Evolutionary conservation across 2,797 vertebrate species (phyloP), one percentile per base, ranked within the genome.

Genomic region (Muraenolepis orangiensis): DNA sequence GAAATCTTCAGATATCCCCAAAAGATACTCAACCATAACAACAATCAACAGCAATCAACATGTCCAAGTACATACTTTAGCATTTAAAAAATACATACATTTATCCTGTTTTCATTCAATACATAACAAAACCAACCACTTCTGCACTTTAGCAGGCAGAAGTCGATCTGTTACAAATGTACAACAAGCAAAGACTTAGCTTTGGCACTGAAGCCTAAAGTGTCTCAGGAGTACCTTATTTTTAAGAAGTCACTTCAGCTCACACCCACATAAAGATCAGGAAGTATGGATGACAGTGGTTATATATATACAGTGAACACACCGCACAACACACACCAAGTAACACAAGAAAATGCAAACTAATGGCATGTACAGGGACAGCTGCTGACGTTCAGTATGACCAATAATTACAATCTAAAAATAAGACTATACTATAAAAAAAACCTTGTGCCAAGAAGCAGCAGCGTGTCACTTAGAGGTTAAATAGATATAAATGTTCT

Each of bases 301-400:
- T 64, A 64, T 64, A 64, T 64, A n/a, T n/a, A n/a, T 64, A 26
- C 57, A 23, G 57, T 64, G 57, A 64, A 64, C n/a, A 64, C 57
- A 57, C 51, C 20, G 20, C 51, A 57, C n/a, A 57, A 57, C n/a
- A 16, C 16, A 20, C 46, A 57, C 20, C 1, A 64, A 26, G 57
- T 26, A 11, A 64, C 8, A 13, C 23, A 23, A n/a, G 7, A 26
- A 64, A 64, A 64, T n/a, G 57, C 57, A 64, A 64, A 64, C 10
- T 26, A 26, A 64, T 64, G 57, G 57, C 57, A 64, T 64, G 57
- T 23, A 64, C 8, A 26, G 57, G 11, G 23, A 64, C 57, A 23
- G 57, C 57, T 11, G 57, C 57, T 26, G 57, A 64, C 23, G 26
- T 26, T 23, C 18, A 14, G 20, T 8, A 57, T 23, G 8, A 57